These are phyloP conservation scores for Myopa tessellatipennis DNA, from an alignment of 2,888 invertebrate genomes.

Conservation along the genomic window DNA sequence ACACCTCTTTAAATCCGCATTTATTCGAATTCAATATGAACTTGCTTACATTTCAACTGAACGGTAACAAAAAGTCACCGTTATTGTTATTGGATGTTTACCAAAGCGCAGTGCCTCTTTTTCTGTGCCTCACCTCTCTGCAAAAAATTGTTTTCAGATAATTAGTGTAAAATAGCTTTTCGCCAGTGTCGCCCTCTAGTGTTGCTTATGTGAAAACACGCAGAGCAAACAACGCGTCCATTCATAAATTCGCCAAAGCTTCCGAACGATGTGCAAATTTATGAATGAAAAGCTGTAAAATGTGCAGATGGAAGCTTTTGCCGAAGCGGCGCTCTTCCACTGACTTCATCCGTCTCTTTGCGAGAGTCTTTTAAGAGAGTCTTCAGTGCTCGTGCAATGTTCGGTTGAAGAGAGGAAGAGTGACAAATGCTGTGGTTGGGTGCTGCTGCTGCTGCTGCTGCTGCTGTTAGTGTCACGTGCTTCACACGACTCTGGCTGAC, in stretches of 20 bases:
- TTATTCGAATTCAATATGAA: no score
- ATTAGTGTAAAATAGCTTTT: constrained; percentile 14
- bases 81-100: no score
- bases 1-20: no score
- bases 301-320: constrained; percentile 1
- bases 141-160: constrained; percentile 4
- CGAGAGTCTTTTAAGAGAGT: not conserved
- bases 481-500: not conserved
- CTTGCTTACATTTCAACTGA: no score
- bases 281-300: constrained; percentile 29
- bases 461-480: constrained; percentile 35
- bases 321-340: not conserved
- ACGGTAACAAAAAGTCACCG: no score
- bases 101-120: no score
- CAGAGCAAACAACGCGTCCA: constrained; percentile 14
- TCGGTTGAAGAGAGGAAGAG: not conserved
- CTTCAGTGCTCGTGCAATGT: not conserved
- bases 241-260: constrained; percentile 30
- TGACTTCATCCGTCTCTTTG: not conserved
- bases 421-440: not conserved
- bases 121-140: not conserved
- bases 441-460: not conserved
- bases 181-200: constrained; percentile 23
- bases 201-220: constrained; percentile 6
- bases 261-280: not conserved